Evolutionary conservation across 1,140 invertebrate genomes (phyloP), one percentile per base, ranked within the genome.

Genomic region (Phymastichus coffea): DNA sequence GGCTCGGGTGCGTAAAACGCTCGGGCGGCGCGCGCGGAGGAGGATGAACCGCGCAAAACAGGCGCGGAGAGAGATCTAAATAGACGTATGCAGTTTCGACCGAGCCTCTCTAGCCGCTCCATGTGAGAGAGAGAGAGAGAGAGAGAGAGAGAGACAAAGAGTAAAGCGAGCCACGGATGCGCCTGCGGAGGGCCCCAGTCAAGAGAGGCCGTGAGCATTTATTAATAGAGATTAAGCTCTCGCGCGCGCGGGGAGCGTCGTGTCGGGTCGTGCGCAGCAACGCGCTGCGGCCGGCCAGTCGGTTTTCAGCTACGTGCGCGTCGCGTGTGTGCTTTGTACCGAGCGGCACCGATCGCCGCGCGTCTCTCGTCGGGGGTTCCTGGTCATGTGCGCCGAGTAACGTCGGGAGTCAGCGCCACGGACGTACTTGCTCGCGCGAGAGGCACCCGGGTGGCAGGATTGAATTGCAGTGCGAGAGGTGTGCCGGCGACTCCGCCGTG

Each of bases 171-270:
- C 28, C 8, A 15, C 37, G 19, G 25, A 35, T 26, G 20, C 4
- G 14, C 1, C 7, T 12, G 22, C 8, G 47, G 14, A 22, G 35
- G 28, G 35, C 10, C 15, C 47, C 3, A 4, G 3, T 35, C 26
- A 3, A 20, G 63, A 46, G 48, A 30, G 56, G 49, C 59, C 40
- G 67, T 52, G 69, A 67, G 70, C 68, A 75, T 76, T 76, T 78
- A 79, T 79, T 79, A 79, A 78, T 79, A 78, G 77, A 78, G 75
- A 78, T 78, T 74, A 77, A 77, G 77, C 68, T 71, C 66, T 65
- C 17, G 9, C 38, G 10, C 40, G 12, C 22, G n/a, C 23, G 25
- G 12, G 46, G 25, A 41, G 74, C 73, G 76, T 79, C 76, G 75
- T 77, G 75, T 79, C 57, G 74, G 66, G 73, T 70, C 76, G 77